Evolutionary conservation across 2,113 vertebrate genomes (phyloP).

Genomic region (Xiphias gladius): DNA sequence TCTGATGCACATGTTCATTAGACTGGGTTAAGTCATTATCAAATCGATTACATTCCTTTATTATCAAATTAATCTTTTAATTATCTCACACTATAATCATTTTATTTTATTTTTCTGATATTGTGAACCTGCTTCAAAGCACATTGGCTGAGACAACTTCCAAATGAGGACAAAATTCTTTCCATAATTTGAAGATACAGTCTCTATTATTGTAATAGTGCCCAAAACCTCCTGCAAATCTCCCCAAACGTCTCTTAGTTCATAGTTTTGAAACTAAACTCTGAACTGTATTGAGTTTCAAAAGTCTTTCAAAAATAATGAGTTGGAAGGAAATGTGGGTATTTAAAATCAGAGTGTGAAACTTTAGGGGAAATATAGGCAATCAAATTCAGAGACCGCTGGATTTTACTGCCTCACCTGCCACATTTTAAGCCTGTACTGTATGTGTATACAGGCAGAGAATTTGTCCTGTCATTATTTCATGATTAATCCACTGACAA

Average conservation of each 20-base stretch:
- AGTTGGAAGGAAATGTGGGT: not conserved
- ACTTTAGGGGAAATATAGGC: not conserved
- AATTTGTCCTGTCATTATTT: conserved; percentile 44
- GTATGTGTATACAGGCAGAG: conserved; percentile 33
- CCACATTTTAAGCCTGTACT: conserved; percentile 1
- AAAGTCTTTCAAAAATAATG: conserved; percentile 8
- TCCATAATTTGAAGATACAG: not conserved
- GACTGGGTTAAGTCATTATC: not conserved
- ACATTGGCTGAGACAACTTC: not conserved
- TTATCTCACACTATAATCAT: not conserved
- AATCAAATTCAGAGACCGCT: conserved; percentile 6
- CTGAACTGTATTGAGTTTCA: not conserved
- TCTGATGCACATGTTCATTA: not conserved
- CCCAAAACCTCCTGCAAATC: not conserved
- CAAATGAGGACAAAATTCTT: not conserved
- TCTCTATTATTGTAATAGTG: not conserved
- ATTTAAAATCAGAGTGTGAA: not conserved
- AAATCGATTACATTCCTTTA: not conserved
- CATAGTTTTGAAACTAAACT: not conserved
- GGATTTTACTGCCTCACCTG: conserved; percentile 2
- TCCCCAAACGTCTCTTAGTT: not conserved
- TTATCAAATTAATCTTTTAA: not conserved
- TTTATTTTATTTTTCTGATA: not conserved
- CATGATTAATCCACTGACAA: conserved; percentile 72
- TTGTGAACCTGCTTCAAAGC: not conserved